Percentiles rank a stretch among this genome's conserved stretches.
Evolutionary conservation across 2,888 invertebrate species (phyloP).

Genomic region (Nomada ferruginata): DNA sequence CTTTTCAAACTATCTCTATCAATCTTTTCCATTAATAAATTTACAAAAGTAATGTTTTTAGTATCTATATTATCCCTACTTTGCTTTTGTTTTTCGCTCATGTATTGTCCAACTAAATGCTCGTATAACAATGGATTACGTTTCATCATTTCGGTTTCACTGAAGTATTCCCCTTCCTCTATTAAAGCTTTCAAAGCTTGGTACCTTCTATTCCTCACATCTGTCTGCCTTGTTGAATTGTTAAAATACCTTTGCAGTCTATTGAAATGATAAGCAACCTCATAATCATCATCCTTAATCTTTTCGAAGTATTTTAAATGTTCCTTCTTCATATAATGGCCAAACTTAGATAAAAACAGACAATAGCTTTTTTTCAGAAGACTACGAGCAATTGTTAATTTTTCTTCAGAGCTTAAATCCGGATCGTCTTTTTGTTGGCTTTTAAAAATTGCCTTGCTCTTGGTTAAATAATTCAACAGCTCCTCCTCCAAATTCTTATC

Average conservation of each 20-base stretch:
- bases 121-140: conserved; percentile 96
- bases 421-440: conserved; percentile 92
- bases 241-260: conserved; percentile 87
- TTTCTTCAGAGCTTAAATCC: conserved; percentile 89
- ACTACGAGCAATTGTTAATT: conserved; percentile 88
- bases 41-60: conserved; percentile 88
- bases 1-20: conserved; percentile 89
- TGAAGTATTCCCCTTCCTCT: conserved; percentile 91
- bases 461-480: conserved; percentile 87
- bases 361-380: conserved; percentile 88
- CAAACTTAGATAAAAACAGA: conserved; percentile 91
- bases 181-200: conserved; percentile 91
- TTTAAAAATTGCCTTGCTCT: conserved; percentile 86
- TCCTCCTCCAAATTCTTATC: conserved; percentile 84
- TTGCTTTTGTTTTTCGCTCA: conserved; percentile 91
- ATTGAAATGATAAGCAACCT: conserved; percentile 88
- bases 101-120: conserved; percentile 93
- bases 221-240: conserved; percentile 85
- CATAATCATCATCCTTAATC: conserved; percentile 84
- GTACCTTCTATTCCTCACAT: conserved; percentile 92
- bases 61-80: conserved; percentile 87
- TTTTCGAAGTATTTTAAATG: conserved; percentile 90
- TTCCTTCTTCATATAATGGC: conserved; percentile 88
- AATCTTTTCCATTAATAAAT: conserved; percentile 92
- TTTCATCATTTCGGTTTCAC: conserved; percentile 96